These are phyloP conservation scores for Scaptomyza polygonia DNA, from an alignment of 2,888 invertebrate species.

Conservation along the genomic window DNA sequence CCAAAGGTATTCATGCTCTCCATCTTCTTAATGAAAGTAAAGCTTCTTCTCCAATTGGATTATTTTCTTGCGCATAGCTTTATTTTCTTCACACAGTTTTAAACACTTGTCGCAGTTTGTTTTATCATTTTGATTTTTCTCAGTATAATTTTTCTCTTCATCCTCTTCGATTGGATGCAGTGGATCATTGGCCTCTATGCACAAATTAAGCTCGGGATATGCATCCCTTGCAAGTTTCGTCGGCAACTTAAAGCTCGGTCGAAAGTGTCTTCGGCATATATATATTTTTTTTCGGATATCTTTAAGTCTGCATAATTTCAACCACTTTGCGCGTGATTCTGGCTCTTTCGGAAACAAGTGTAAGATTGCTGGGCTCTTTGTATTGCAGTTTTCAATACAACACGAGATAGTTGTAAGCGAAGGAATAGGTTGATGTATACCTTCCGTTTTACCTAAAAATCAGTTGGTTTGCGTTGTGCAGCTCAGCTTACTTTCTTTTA, in stretches of 20 bases:
- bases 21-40: neutral
- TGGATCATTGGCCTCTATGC: conserved; percentile 26
- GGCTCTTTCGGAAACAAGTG: conserved; percentile 35
- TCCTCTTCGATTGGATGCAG: conserved; percentile 2
- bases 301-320: conserved; percentile 30
- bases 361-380: conserved; percentile 11
- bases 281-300: neutral
- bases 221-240: conserved; percentile 17
- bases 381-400: conserved; percentile 23
- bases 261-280: conserved; percentile 24
- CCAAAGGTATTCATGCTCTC: conserved; percentile 37
- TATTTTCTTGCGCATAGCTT: conserved; percentile 19
- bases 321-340: conserved; percentile 26
- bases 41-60: conserved; percentile 26
- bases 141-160: neutral
- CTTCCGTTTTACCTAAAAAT: conserved; percentile 14
- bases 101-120: neutral
- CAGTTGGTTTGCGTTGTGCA: too few species aligned
- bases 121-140: neutral
- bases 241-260: neutral
- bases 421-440: conserved; percentile 16
- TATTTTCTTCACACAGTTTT: conserved; percentile 16
- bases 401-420: conserved; percentile 2
- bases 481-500: neutral
- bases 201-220: conserved; percentile 41